These are phyloP conservation scores for Sebastes diploproa DNA, from an alignment of 2,797 vertebrate species.

Conservation along the genomic window DNA sequence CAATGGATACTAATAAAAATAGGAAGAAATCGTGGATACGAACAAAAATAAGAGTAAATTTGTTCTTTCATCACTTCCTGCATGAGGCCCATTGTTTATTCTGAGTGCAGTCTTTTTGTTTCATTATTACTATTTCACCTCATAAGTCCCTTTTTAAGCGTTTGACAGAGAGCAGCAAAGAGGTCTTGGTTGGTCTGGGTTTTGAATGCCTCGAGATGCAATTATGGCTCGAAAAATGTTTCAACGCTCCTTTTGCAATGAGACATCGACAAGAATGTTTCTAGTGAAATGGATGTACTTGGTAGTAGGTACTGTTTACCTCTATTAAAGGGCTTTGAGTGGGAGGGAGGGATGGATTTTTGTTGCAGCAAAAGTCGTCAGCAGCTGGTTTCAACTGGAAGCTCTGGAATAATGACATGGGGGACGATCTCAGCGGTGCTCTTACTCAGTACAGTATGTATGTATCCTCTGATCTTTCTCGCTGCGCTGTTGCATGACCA, in stretches of 20 bases:
- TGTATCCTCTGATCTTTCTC: slow-evolving; percentile 85
- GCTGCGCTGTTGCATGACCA: slow-evolving; percentile 86
- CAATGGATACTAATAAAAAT: too few species aligned
- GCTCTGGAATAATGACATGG: slow-evolving; percentile 83
- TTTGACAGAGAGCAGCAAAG: not conserved
- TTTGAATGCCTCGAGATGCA: not conserved
- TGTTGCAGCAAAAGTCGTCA: slow-evolving; percentile 85
- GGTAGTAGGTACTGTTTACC: slow-evolving; percentile 38
- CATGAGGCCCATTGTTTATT: not conserved
- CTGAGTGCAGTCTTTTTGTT: not conserved
- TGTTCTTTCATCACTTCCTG: too few species aligned
- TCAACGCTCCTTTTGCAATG: not conserved
- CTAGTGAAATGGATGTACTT: slow-evolving; percentile 37
- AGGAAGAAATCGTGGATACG: too few species aligned
- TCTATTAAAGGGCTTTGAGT: slow-evolving; percentile 48
- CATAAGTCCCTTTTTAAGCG: not conserved
- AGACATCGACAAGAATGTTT: slow-evolving; percentile 28
- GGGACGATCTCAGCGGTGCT: slow-evolving; percentile 80
- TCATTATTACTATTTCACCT: not conserved
- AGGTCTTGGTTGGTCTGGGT: not conserved
- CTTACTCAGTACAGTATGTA: slow-evolving; percentile 87
- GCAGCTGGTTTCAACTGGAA: slow-evolving; percentile 79
- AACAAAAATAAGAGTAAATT: too few species aligned
- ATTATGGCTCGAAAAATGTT: not conserved
- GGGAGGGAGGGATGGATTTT: slow-evolving; percentile 74